A percentile compares a stretch with the other conserved stretches of the same genome.
Evolutionary conservation across 2,113 vertebrate species (phyloP).

Genomic region (Tricholaema leucomelas): DNA sequence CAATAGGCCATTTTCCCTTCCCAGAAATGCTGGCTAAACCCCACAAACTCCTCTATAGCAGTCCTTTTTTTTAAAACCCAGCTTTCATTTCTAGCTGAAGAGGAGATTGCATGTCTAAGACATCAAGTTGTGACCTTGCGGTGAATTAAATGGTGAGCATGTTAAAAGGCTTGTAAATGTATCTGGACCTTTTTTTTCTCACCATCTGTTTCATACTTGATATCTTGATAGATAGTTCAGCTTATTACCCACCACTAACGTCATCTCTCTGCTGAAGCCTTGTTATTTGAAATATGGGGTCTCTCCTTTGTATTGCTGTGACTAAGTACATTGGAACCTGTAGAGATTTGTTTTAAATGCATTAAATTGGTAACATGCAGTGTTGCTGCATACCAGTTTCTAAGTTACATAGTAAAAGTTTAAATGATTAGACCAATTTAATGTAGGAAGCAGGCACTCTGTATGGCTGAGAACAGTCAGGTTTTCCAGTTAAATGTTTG

Average conservation of each 20-base stretch:
- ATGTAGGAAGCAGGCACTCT: slow-evolving; percentile 70
- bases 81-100: slow-evolving; percentile 35
- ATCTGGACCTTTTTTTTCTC: slow-evolving; percentile 55
- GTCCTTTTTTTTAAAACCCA: background rate
- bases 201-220: slow-evolving; percentile 74
- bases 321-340: slow-evolving; percentile 77
- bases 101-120: slow-evolving; percentile 46
- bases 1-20: background rate
- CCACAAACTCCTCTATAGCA: background rate
- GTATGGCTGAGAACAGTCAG: slow-evolving; percentile 56
- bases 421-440: slow-evolving; percentile 75
- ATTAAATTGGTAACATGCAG: slow-evolving; percentile 77
- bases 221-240: slow-evolving; percentile 77
- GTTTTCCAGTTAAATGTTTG: slow-evolving; percentile 71
- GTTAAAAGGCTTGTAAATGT: slow-evolving; percentile 56
- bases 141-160: slow-evolving; percentile 68
- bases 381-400: slow-evolving; percentile 64
- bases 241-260: slow-evolving; percentile 74
- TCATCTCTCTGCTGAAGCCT: slow-evolving; percentile 68
- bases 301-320: slow-evolving; percentile 72
- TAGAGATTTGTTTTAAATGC: slow-evolving; percentile 73
- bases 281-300: slow-evolving; percentile 76
- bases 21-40: background rate
- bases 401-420: slow-evolving; percentile 75
- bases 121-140: slow-evolving; percentile 62